phyloP scores from a whole-genome alignment of 2,113 vertebrate genomes.

The Cochlearius cochlearius region DNA sequence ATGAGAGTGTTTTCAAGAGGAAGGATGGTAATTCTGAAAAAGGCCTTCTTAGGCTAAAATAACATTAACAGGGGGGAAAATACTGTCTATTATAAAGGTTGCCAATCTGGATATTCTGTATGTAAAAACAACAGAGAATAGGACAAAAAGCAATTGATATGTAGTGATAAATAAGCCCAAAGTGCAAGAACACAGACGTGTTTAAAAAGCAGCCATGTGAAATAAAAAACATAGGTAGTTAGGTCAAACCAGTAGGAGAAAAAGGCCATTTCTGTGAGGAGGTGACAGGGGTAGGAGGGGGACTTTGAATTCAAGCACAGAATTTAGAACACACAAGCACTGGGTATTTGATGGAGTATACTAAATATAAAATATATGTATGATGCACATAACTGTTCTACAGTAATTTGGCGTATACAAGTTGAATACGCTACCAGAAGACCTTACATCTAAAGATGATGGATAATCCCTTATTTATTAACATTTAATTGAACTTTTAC shows the following conservation, averaged over 20 bases:
- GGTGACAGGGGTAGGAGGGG: background rate
- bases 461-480: background rate
- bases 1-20: background rate
- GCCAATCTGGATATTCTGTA: background rate
- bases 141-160: background rate
- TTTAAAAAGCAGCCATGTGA: background rate
- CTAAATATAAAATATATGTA: background rate
- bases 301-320: background rate
- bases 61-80: fast-evolving
- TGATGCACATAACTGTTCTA: background rate
- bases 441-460: background rate
- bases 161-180: background rate
- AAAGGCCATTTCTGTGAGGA: background rate
- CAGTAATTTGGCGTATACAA: background rate
- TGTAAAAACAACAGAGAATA: background rate
- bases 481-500: background rate
- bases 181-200: background rate
- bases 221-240: background rate
- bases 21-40: background rate
- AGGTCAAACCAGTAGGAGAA: background rate
- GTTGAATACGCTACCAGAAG: background rate
- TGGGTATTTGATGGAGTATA: background rate
- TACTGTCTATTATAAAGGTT: background rate
- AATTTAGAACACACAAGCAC: background rate
- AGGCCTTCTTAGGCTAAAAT: background rate